Evolutionary conservation across 1,140 invertebrate genomes (phyloP).

Genomic region (Elymnias hypermnestra): DNA sequence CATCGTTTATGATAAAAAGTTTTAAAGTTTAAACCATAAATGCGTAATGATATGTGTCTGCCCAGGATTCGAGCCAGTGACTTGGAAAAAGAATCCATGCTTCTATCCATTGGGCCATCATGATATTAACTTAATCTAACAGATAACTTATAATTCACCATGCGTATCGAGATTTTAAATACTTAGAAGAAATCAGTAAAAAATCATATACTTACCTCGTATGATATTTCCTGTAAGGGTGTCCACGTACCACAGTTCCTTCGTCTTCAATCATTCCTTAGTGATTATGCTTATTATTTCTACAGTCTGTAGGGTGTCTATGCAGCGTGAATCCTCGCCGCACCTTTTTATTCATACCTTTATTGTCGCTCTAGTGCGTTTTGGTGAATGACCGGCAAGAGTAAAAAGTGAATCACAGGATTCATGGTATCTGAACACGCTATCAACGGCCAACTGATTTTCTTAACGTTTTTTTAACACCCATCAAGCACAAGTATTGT

Average conservation of each 20-base stretch:
- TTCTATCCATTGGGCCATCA: too few species aligned
- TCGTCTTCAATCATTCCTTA: constrained; percentile 35
- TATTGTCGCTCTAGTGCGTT: constrained; percentile 48
- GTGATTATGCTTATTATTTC: constrained; percentile 38
- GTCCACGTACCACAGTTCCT: constrained; percentile 47
- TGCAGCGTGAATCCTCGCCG: constrained; percentile 62
- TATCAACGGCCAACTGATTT: constrained; percentile 37
- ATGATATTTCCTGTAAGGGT: constrained; percentile 51
- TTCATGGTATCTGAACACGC: constrained; percentile 58
- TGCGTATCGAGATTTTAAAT: too few species aligned
- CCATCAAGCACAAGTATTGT: background rate
- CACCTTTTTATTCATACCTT: constrained; percentile 66
- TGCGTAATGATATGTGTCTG: too few species aligned
- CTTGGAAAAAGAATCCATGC: too few species aligned
- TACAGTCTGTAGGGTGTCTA: constrained; percentile 52
- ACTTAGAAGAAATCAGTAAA: constrained; percentile 9
- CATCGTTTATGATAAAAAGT: too few species aligned
- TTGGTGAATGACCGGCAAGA: constrained; percentile 68
- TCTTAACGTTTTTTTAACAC: constrained; percentile 26
- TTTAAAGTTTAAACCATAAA: too few species aligned
- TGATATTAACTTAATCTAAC: too few species aligned
- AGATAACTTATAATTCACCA: too few species aligned
- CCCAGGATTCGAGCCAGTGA: too few species aligned
- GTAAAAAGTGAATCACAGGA: constrained; percentile 68
- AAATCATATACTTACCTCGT: too few species aligned